Conservation (phyloP, 1,140 invertebrate species). For the Philotrypesis tridentata region DNA sequence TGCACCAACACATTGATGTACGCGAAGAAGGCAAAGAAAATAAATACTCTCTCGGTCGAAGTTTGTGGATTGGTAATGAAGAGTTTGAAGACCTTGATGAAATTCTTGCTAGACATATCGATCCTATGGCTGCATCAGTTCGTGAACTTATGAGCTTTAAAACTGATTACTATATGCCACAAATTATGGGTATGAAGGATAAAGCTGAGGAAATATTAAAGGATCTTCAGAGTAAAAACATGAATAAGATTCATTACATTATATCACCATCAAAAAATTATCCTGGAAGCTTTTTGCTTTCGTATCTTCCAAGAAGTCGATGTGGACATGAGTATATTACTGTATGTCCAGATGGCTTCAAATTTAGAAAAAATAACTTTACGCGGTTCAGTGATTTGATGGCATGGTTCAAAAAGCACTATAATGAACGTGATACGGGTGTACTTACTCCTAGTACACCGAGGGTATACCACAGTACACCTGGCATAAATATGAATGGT, state of each 20-base stretch:
- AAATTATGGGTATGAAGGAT: constrained; percentile 83
- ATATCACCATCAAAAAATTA: constrained; percentile 89
- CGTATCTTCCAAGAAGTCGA: constrained; percentile 90
- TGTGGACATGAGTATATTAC: constrained; percentile 94
- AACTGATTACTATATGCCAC: constrained; percentile 83
- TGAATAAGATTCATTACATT: constrained; percentile 93
- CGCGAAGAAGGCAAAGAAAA: constrained; percentile 97
- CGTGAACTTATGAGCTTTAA: constrained; percentile 94
- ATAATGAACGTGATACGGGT: constrained; percentile 89
- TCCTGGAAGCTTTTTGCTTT: constrained; percentile 96
- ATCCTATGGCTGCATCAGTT: constrained; percentile 95
- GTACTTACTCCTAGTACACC: constrained; percentile 83
- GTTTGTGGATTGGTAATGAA: constrained; percentile 89
- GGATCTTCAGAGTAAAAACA: constrained; percentile 89
- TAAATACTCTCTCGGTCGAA: constrained; percentile 92
- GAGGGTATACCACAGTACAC: constrained; percentile 79
- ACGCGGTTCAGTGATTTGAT: constrained; percentile 88
- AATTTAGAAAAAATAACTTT: constrained; percentile 92
- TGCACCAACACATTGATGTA: constrained; percentile 97
- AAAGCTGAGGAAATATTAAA: constrained; percentile 90
- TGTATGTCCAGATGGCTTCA: constrained; percentile 93
- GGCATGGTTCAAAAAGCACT: constrained; percentile 99
- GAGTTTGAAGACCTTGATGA: constrained; percentile 99
- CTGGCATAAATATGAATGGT: constrained; percentile 72
- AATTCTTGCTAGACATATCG: constrained; percentile 97